phyloP scores from a whole-genome alignment of 1,140 invertebrate genomes.

The Nephila pilipes region DNA sequence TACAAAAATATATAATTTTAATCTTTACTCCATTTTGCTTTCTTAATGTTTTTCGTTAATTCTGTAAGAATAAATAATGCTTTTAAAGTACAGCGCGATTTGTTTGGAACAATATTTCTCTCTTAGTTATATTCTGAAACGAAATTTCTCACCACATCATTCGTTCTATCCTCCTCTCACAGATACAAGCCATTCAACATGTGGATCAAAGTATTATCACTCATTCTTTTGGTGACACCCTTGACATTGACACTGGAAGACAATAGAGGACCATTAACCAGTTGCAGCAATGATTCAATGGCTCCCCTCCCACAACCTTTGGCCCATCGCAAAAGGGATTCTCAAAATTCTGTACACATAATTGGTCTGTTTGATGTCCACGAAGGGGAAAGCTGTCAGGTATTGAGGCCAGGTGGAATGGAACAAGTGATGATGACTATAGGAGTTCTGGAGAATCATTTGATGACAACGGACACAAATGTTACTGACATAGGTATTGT shows the following conservation, averaged over 20 bases:
- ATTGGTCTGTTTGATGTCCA: constrained; percentile 70
- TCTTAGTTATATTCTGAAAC: neutral
- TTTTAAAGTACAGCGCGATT: too few species aligned
- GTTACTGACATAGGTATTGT: constrained; percentile 47
- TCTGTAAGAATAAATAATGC: too few species aligned
- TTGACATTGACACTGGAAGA: neutral
- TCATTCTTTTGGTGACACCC: neutral
- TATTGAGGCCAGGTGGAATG: constrained; percentile 44
- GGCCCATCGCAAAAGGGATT: neutral
- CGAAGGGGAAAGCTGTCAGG: constrained; percentile 45
- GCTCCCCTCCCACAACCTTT: neutral
- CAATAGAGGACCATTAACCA: neutral
- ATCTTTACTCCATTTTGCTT: too few species aligned
- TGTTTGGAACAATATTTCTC: too few species aligned
- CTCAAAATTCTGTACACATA: neutral
- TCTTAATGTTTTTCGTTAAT: too few species aligned
- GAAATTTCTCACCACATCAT: neutral
- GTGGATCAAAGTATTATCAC: neutral
- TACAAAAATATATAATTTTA: too few species aligned
- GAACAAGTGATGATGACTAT: constrained; percentile 65
- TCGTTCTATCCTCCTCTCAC: neutral
- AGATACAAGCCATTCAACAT: neutral
- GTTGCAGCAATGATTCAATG: neutral
- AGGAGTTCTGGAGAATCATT: constrained; percentile 6
- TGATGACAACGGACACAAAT: constrained; percentile 11